Base-by-base conservation (phyloP, 2,888 invertebrate species). In the Galerucella calmariensis region DNA sequence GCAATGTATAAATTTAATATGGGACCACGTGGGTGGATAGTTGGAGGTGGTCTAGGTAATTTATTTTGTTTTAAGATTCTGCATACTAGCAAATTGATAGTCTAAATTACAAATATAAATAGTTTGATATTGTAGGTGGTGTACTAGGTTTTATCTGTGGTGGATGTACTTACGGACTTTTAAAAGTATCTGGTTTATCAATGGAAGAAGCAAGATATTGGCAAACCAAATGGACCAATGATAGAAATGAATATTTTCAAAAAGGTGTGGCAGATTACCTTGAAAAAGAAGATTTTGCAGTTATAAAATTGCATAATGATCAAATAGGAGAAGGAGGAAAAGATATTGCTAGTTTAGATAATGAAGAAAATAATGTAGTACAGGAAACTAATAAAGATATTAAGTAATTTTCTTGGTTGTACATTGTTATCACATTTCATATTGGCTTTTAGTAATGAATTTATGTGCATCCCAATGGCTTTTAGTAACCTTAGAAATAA, bases 1-100 rank as follows among this genome's bases (percentile, higher is more conserved):
- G 88, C 89, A 0, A 16, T 92, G 6, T 95, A 92, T 83, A 95
- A 93, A 88, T 84, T 91, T 0, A 90, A 90, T 80, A 84, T 93
- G 83, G 95, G 95, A 0, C 84, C 93, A 1, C 90, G 91, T 68
- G 95, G 92, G 6, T 89, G 91, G 85, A 79, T 92, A 4, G 92
- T 93, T 51, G 95, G 95, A 9, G 90, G 90, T 59, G 86, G 90
- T 16, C 83, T 94, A 84, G 95, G 92, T 91, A 88, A 65, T 44
- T 63, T 44, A 11, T 63, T 65, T 44, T 16, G 1, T 20, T 24
- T 9, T n/a, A 58, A 58, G 10, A 12, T 59, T 24, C 10, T 14
- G n/a, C 51, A 6, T 51, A 51, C 4, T n/a, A 51, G n/a, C 14
- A n/a, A 51, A 51, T n/a, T 51, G n/a, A 59, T 8, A 24, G 3